Conservation (phyloP, 2,888 invertebrate genomes). For the Cerastis rubricosa region DNA sequence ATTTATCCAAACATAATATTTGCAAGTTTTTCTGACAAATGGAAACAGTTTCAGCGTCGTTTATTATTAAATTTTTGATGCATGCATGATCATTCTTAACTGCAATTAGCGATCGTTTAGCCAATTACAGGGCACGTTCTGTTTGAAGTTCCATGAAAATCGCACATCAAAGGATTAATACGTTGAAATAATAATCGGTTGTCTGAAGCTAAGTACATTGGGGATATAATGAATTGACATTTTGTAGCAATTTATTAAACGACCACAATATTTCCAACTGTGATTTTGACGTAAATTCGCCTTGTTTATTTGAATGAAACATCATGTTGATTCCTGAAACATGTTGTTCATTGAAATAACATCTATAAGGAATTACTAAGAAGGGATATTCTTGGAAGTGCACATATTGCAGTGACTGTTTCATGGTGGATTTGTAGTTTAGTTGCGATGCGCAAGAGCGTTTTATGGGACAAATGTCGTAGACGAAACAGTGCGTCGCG, state of each 20-base stretch:
- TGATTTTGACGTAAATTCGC: slow-evolving; percentile 19
- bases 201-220: slow-evolving; percentile 24
- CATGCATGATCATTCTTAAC: slow-evolving; percentile 40
- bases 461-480: slow-evolving; percentile 1
- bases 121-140: slow-evolving; percentile 69
- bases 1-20: neutral
- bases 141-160: slow-evolving; percentile 62
- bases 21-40: slow-evolving; percentile 24
- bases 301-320: neutral
- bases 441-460: neutral
- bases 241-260: slow-evolving; percentile 17
- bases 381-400: neutral
- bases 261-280: slow-evolving; percentile 6
- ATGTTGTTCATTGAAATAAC: neutral
- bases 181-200: slow-evolving; percentile 51
- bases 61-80: slow-evolving; percentile 35
- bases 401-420: neutral
- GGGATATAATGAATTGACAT: slow-evolving; percentile 9
- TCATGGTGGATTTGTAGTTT: neutral
- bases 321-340: slow-evolving; percentile 8
- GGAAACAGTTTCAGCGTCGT: slow-evolving; percentile 50
- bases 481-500: neutral
- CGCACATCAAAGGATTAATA: slow-evolving; percentile 59
- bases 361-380: neutral
- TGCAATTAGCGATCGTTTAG: slow-evolving; percentile 65